These are phyloP conservation scores for Nowickia ferox DNA, from an alignment of 2,888 invertebrate species.

Conservation along the genomic window DNA sequence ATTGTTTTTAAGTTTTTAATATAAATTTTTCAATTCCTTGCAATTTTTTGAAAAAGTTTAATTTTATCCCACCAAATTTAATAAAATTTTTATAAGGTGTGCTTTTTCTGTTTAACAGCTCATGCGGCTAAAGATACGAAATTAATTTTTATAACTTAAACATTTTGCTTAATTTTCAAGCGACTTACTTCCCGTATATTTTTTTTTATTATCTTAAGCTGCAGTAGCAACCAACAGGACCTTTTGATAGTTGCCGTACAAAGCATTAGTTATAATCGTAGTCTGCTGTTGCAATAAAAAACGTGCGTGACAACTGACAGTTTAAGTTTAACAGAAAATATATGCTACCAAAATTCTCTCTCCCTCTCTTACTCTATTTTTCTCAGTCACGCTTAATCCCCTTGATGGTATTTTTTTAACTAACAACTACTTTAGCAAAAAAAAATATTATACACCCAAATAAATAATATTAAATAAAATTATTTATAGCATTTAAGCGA, in stretches of 20 bases:
- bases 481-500: constrained; percentile 55
- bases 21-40: too few relatives aligned
- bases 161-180: constrained; percentile 3
- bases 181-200: background rate
- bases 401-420: background rate
- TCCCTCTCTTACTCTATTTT: background rate
- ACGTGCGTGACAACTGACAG: constrained; percentile 75
- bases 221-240: constrained; percentile 34
- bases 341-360: constrained; percentile 25
- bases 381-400: background rate
- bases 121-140: too few relatives aligned
- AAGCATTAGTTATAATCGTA: constrained; percentile 19
- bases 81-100: too few relatives aligned
- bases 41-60: too few relatives aligned
- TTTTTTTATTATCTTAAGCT: background rate
- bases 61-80: too few relatives aligned
- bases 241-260: constrained; percentile 36
- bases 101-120: too few relatives aligned
- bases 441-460: background rate
- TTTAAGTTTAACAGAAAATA: constrained; percentile 64
- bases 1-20: too few relatives aligned
- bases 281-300: constrained; percentile 67
- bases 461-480: constrained; percentile 49
- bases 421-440: background rate
- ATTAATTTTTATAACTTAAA: background rate